Evolutionary conservation across 2,113 vertebrate species (phyloP).

Genomic region (Platysternon megacephalum): DNA sequence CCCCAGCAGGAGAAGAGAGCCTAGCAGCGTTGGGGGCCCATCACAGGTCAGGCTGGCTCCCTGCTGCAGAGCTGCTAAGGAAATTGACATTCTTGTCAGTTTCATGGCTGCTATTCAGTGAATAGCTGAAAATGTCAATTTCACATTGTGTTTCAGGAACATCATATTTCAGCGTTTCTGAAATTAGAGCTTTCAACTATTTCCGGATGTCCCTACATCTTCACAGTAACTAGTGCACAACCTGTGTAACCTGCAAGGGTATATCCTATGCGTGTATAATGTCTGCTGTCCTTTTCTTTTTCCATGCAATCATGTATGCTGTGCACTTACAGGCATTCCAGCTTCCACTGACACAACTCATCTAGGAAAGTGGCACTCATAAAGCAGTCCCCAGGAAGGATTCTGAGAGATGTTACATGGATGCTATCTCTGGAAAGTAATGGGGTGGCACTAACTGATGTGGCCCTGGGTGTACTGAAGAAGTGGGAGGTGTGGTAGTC

Average conservation of each 20-base stretch:
- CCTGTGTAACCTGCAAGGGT: background rate
- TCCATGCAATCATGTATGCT: background rate
- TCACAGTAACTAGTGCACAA: background rate
- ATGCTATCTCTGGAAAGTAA: background rate
- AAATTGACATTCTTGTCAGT: background rate
- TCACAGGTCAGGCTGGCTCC: background rate
- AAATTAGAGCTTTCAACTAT: background rate
- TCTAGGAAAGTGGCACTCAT: background rate
- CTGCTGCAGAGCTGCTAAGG: background rate
- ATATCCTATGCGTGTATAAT: background rate
- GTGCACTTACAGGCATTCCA: background rate
- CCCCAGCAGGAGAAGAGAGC: conserved; percentile 20
- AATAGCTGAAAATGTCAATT: background rate
- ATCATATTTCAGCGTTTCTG: background rate
- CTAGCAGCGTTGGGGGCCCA: background rate
- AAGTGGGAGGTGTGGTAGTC: conserved; percentile 11
- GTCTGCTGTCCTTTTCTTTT: background rate
- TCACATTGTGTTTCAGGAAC: background rate
- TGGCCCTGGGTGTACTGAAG: background rate
- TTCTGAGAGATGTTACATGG: background rate
- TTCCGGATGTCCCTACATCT: background rate
- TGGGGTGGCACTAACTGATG: background rate
- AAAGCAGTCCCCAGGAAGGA: background rate
- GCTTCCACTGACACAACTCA: background rate
- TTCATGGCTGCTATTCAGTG: background rate